phyloP scores from a whole-genome alignment of 2,113 vertebrate genomes.

The Axis porcinus region DNA sequence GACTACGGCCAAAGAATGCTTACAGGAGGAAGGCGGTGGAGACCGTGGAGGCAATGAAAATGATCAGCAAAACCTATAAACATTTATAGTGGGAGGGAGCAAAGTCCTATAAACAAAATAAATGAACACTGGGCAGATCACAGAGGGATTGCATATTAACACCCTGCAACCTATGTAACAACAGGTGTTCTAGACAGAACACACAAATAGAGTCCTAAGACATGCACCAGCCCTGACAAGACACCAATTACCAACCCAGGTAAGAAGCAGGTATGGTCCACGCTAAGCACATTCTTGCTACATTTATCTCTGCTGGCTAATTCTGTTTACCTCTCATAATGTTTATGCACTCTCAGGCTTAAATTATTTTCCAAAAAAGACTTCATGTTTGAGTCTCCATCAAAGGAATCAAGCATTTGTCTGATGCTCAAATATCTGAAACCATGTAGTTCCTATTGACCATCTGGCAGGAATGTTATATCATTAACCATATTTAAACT shows the following conservation, averaged over 20 bases:
- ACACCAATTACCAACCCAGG: neutral
- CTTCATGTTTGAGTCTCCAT: neutral
- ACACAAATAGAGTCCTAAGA: neutral
- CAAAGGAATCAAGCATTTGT: slow-evolving; percentile 11
- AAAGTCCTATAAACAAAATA: neutral
- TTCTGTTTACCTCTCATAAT: neutral
- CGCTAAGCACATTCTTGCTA: neutral
- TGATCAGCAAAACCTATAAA: neutral
- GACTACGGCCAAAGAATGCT: neutral
- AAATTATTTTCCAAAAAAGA: slow-evolving; percentile 24
- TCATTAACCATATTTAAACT: slow-evolving; percentile 57
- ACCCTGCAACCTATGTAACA: neutral
- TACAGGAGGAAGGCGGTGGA: neutral
- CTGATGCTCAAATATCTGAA: slow-evolving; percentile 45
- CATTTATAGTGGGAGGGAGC: neutral
- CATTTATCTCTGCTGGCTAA: neutral
- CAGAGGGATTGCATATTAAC: neutral
- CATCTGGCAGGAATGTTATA: slow-evolving; percentile 38
- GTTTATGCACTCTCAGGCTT: neutral
- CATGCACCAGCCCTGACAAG: neutral
- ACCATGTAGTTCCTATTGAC: slow-evolving; percentile 7
- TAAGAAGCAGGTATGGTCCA: neutral
- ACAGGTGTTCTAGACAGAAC: neutral
- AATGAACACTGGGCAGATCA: neutral
- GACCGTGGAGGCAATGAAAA: neutral